phyloP scores from a whole-genome alignment of 1,140 invertebrate genomes.

The Copidosoma floridanum region DNA sequence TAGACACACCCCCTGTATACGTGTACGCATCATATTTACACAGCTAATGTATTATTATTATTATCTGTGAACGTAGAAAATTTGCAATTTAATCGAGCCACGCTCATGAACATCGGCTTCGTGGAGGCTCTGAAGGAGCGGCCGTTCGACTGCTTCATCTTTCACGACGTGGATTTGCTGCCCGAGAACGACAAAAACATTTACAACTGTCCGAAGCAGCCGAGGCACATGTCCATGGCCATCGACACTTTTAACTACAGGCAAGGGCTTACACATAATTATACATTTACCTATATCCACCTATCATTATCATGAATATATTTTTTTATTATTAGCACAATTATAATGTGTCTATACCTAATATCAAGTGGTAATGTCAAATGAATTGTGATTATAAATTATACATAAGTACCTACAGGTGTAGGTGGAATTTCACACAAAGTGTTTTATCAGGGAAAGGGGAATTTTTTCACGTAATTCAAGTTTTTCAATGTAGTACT shows the following conservation, averaged over 20 bases:
- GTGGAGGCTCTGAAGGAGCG: slow-evolving; percentile 77
- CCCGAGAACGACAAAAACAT: slow-evolving; percentile 90
- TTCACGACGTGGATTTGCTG: slow-evolving; percentile 93
- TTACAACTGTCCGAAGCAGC: slow-evolving; percentile 87
- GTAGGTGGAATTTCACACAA: no score
- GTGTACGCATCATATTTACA: no score
- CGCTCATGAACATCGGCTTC: slow-evolving; percentile 95
- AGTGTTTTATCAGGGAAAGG: no score
- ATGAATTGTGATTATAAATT: no score
- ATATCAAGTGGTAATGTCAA: no score
- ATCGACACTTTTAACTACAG: slow-evolving; percentile 86
- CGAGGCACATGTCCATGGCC: slow-evolving; percentile 92
- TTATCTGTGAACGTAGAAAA: no score
- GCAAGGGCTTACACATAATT: slow-evolving; percentile 50
- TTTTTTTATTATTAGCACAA: neutral
- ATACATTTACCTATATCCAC: neutral
- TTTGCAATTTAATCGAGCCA: slow-evolving; percentile 89
- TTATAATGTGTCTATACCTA: neutral
- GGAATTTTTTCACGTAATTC: no score
- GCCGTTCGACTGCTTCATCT: slow-evolving; percentile 87
- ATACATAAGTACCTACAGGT: no score
- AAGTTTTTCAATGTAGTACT: no score
- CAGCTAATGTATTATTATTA: no score
- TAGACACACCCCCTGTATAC: no score
- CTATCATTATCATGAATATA: neutral